Evolutionary conservation across 2,797 vertebrate genomes (phyloP), one percentile per base, ranked within the genome.

Genomic region (Pipistrellus pygmaeus): DNA sequence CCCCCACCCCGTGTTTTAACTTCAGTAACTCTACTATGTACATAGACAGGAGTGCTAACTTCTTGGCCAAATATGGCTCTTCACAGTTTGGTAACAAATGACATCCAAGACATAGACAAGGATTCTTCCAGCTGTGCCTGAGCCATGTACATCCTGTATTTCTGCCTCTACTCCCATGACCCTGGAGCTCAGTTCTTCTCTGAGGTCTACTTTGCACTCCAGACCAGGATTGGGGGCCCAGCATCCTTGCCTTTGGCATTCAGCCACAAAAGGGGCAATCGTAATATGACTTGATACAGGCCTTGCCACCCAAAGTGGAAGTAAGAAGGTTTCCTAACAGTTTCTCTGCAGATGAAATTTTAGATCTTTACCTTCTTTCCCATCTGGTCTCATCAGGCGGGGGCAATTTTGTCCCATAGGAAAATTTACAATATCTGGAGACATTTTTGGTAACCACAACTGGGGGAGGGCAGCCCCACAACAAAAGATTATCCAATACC

Each of bases 361-460:
- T 23, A 46, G 66, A 87, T 25, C 53, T 92, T 93, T 41, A n/a
- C 18, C 20, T 25, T 90, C 92, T 92, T 92, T 55, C 55, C 48
- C 38, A 85, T 3, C 51, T n/a, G 30, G 62, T 94, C 77, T 93
- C 27, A 32, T 84, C 3, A 41, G 73, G 55, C 25, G 55, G 38
- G 23, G 44, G 64, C 41, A 64, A 60, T 46, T 89, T 51, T 91
- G 46, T 14, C 32, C 82, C 77, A 20, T 15, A 32, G 38, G 18
- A 44, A 72, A 68, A 68, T 38, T 72, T 68, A 76, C 1, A 51
- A 35, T 62, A 68, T 20, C 73, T 90, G 68, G 27, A 82, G 72
- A 78, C 35, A 64, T 75, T 93, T 91, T 76, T 51, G 72, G 72
- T 62, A 81, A n/a, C 60, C 30, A 46, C 6, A 30, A 85, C 20